These are phyloP conservation scores for Amazona finschi DNA, from an alignment of 2,797 vertebrate species.

Conservation along the genomic window DNA sequence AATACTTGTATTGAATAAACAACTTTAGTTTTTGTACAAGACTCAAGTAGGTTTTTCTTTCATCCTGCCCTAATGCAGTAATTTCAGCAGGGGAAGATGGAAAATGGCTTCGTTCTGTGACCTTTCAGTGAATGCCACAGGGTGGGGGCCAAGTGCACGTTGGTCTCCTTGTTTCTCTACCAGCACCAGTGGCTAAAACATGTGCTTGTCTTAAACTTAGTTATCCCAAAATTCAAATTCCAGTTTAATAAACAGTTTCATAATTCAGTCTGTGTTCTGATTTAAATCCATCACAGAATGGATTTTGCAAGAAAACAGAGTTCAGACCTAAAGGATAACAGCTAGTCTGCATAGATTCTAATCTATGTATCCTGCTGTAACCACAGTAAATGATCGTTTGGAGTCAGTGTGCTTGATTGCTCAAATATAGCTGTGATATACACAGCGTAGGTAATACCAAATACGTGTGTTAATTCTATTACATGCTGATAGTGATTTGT, in stretches of 20 bases:
- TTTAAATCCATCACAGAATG: neutral
- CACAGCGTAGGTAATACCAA: neutral
- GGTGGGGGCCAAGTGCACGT: neutral
- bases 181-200: neutral
- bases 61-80: neutral
- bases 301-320: neutral
- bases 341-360: neutral
- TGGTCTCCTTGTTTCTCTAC: neutral
- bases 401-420: neutral
- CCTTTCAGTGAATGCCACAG: conserved; percentile 9
- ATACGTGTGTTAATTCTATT: neutral
- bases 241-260: neutral
- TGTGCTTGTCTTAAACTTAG: neutral
- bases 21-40: neutral
- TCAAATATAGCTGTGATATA: neutral
- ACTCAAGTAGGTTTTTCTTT: neutral
- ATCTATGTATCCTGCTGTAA: neutral
- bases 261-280: neutral
- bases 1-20: neutral
- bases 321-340: neutral
- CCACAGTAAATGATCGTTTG: neutral
- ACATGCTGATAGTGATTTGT: neutral
- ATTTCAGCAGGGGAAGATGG: neutral
- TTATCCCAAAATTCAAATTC: neutral
- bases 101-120: neutral